Conservation (phyloP, 1,140 invertebrate genomes). For the Meloidogyne floridensis region DNA sequence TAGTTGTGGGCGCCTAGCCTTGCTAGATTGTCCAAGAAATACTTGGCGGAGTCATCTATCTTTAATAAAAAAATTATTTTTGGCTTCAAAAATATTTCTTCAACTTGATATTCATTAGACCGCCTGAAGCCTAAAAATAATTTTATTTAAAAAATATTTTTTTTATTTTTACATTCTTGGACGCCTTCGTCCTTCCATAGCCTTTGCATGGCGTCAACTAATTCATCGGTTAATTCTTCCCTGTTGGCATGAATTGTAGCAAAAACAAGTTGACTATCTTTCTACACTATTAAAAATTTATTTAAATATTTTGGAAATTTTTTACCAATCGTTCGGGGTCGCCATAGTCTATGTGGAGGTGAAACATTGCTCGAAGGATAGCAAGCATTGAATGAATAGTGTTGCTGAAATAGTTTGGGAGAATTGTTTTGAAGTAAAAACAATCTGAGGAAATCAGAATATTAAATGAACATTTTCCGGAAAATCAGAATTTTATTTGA, state of each 20-base stretch:
- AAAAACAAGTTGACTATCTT: constrained; percentile 63
- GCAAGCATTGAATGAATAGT: constrained; percentile 65
- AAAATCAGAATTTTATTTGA: too few relatives aligned
- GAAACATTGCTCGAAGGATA: constrained; percentile 65
- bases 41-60: constrained; percentile 78
- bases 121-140: constrained; percentile 12
- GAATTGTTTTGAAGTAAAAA: background rate
- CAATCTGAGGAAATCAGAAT: background rate
- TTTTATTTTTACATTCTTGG: constrained; percentile 75
- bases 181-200: constrained; percentile 73
- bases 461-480: background rate
- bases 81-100: background rate
- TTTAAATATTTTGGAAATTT: background rate
- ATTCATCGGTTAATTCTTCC: constrained; percentile 64
- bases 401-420: constrained; percentile 50
- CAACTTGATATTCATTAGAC: constrained; percentile 66
- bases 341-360: constrained; percentile 63
- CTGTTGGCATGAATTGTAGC: constrained; percentile 65
- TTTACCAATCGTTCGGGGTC: constrained; percentile 60
- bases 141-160: background rate
- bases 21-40: constrained; percentile 67
- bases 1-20: constrained; percentile 57
- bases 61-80: constrained; percentile 60
- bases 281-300: constrained; percentile 46
- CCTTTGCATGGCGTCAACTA: constrained; percentile 62